Evolutionary conservation across 1,140 invertebrate species (phyloP), one percentile per base, ranked within the genome.

Genomic region (Trachymyrmex cornetzi): DNA sequence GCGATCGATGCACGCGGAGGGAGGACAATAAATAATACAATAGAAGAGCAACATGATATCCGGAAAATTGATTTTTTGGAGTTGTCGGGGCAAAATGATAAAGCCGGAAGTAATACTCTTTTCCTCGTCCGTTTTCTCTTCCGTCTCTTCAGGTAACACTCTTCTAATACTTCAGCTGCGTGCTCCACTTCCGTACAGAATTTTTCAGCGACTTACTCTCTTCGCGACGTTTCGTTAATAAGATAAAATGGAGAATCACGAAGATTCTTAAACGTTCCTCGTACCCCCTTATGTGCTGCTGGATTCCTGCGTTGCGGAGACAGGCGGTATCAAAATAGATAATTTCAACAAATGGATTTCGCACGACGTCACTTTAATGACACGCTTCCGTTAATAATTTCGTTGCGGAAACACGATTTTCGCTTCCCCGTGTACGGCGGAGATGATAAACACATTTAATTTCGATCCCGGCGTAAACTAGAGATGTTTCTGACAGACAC

Each of bases 401-500:
- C 44, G 67, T 55, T 24, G 14, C n/a, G 30, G 53, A 57, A 69
- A 57, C 14, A 16, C n/a, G 48, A 38, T 50, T 75, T 75, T 66
- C 77, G 24, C 24, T 30, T n/a, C 27, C n/a, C 30, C 34, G 22
- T 1, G 0, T 4, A 2, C 30, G 5, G 34, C 24, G 55, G 30
- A 53, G 22, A 34, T 34, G 22, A 71, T 71, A 48, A 82, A 44
- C 66, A 48, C 53, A 72, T 74, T 74, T 74, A 48, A 82, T 82
- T 82, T 59, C 55, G 55, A 72, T 74, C 24, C 19, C 22, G 12
- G 3, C 64, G 34, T 22, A 30, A 72, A 61, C 53, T 59, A n/a
- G 53, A 22, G 53, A 22, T 61, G 30, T 61, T 61, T 59, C 80
- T 16, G 53, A 34, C 61, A 53, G 50, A 48, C 74, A 3, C 14